Conservation (phyloP, 64 coral and sea anemone genomes). For the Montipora sp. region DNA sequence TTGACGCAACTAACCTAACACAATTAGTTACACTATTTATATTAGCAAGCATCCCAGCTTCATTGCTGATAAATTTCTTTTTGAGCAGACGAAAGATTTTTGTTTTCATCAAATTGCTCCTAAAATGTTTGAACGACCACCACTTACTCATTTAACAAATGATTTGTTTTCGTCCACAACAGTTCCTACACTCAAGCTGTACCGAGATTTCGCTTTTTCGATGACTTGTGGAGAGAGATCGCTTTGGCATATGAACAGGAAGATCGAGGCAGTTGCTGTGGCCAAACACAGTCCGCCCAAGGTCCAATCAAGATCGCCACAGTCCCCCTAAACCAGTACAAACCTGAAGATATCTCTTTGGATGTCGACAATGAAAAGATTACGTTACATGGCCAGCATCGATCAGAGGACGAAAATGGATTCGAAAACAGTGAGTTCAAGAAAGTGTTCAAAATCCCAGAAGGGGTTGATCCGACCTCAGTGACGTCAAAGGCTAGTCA, state of each 20-base stretch:
- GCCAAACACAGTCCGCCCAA: background rate
- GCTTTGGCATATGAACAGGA: background rate
- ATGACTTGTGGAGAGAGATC: background rate
- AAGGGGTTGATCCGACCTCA: conserved; percentile 69
- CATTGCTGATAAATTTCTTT: no score
- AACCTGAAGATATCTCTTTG: conserved; percentile 53
- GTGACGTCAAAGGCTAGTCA: conserved; percentile 55
- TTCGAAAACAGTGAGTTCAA: conserved; percentile 73
- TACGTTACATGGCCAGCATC: conserved; percentile 62
- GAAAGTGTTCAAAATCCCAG: conserved; percentile 67
- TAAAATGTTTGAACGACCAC: no score
- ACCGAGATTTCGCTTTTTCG: background rate
- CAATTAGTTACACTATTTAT: no score
- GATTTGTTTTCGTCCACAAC: background rate
- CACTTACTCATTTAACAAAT: background rate
- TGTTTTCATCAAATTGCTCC: no score
- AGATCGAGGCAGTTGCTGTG: background rate
- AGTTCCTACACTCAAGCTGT: background rate
- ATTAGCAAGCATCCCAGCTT: no score
- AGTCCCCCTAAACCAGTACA: conserved; percentile 20
- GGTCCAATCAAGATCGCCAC: conserved; percentile 21
- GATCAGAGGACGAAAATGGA: conserved; percentile 63
- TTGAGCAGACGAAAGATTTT: no score
- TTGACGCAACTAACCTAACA: no score
- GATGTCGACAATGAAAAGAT: conserved; percentile 47